phyloP scores from a whole-genome alignment of 1,140 invertebrate species.

The Hyphantria cunea region DNA sequence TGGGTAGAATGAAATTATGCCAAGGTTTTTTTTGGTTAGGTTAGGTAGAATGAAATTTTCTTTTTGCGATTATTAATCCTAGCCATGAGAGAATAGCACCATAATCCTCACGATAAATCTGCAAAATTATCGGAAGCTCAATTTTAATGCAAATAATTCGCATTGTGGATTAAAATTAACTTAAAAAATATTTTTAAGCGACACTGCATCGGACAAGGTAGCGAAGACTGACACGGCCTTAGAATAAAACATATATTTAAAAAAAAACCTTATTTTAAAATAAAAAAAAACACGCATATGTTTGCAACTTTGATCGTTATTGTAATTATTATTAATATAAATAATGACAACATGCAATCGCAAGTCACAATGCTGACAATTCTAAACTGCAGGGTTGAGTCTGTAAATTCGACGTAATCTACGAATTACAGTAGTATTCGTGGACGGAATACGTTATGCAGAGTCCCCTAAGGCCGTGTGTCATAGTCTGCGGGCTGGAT shows the following conservation, averaged over 20 bases:
- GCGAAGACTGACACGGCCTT: slow-evolving; percentile 25
- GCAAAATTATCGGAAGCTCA: too few relatives aligned
- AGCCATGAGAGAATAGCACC: too few relatives aligned
- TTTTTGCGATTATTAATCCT: too few relatives aligned
- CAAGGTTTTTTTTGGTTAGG: too few relatives aligned
- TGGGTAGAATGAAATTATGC: too few relatives aligned
- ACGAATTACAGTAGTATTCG: background rate
- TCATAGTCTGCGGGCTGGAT: slow-evolving; percentile 4
- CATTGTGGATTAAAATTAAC: background rate
- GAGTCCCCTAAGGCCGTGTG: slow-evolving; percentile 3
- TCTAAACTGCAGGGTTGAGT: slow-evolving; percentile 4
- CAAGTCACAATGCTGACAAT: slow-evolving; percentile 4
- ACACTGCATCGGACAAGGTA: slow-evolving; percentile 60
- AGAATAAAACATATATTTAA: slow-evolving; percentile 18
- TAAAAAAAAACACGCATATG: slow-evolving; percentile 11
- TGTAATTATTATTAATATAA: background rate
- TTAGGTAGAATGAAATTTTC: too few relatives aligned
- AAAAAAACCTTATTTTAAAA: slow-evolving; percentile 12
- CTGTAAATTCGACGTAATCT: background rate
- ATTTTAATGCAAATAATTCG: too few relatives aligned
- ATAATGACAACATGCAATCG: background rate
- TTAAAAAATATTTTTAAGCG: slow-evolving; percentile 28
- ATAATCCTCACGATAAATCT: too few relatives aligned
- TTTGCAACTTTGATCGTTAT: slow-evolving; percentile 8
- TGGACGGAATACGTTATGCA: background rate